Evolutionary conservation across 1,140 invertebrate species (phyloP).

Genomic region (Macrobrachium nipponense): DNA sequence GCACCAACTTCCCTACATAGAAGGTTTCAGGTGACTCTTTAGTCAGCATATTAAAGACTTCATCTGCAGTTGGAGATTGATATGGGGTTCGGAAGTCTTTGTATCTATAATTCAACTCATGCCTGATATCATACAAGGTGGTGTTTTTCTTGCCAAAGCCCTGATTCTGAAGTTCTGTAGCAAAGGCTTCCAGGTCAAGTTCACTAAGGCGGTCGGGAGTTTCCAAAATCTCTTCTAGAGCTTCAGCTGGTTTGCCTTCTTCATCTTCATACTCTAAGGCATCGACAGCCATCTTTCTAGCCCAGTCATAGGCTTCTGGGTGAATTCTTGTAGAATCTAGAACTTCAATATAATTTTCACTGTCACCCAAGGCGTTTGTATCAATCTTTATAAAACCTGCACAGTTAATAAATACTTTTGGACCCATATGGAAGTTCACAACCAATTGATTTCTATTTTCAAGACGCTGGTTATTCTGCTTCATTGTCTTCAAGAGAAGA

Average conservation of each 20-base stretch:
- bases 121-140: slow-evolving; percentile 96
- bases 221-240: slow-evolving; percentile 96
- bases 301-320: slow-evolving; percentile 99
- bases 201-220: slow-evolving; percentile 95
- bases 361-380: slow-evolving; percentile 92
- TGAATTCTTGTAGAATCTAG: slow-evolving; percentile 97
- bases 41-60: slow-evolving; percentile 94
- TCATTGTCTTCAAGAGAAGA: slow-evolving; percentile 89
- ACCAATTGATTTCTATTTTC: slow-evolving; percentile 97
- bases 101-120: slow-evolving; percentile 94
- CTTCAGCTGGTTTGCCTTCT: slow-evolving; percentile 91
- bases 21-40: slow-evolving; percentile 97
- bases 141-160: slow-evolving; percentile 97
- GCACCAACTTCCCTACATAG: slow-evolving; percentile 89
- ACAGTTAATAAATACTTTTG: slow-evolving; percentile 99
- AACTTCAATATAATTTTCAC: slow-evolving; percentile 82
- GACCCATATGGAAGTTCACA: slow-evolving; percentile 95
- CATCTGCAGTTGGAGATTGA: slow-evolving; percentile 82
- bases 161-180: slow-evolving; percentile 93
- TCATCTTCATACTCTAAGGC: slow-evolving; percentile 98
- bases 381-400: slow-evolving; percentile 99
- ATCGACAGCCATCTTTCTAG: slow-evolving; percentile 99
- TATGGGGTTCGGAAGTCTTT: slow-evolving; percentile 91
- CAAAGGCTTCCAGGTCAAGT: slow-evolving; percentile 98
- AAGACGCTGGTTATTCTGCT: slow-evolving; percentile 91